Evolutionary conservation across 2,888 invertebrate genomes (phyloP), one percentile per base, ranked within the genome.

Genomic region (Polietes domitor): DNA sequence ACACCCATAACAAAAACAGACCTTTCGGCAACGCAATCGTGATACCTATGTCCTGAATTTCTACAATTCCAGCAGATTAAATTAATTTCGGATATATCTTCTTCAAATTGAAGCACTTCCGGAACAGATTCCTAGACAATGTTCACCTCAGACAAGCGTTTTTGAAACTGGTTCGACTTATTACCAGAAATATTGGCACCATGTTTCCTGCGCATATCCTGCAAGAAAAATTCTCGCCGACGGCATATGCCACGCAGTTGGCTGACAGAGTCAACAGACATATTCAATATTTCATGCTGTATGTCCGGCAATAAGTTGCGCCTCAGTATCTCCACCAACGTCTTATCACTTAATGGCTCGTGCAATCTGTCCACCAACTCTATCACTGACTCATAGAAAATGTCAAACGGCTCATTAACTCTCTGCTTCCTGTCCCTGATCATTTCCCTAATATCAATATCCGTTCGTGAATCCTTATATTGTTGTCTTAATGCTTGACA

Each of bases 371-470:
- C 72, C 6, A 63, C 28, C 5, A 78, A 21, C 6, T 72, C 71
- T 6, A 63, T 12, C 4, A 78, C 37, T 0, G 72, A 72, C 2
- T 72, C n/a, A n/a, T n/a, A 68, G n/a, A 79, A 74, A 12, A 26
- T 15, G 32, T 74, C 79, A 9, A 79, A 79, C 3, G 37, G 74
- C 24, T 79, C 79, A 2, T 55, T 41, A 0, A 9, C 41, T 4
- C 32, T 68, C 10, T 79, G 74, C 19, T 79, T 74, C 10, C 74
- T 41, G 6, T 79, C 79, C 1, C 74, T 21, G 12, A 74, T 74
- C 17, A 74, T 3, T 12, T 79, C 74, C 7, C 70, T 55, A 17
- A 74, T 65, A 19, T 79, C 74, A 47, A 79, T 53, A 28, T 79
- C 73, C 1, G 73, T 68, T 4, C 73, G n/a, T 0, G 73, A 68